Evolutionary conservation across 2,888 invertebrate species (phyloP).

Genomic region (Selenia dentaria): DNA sequence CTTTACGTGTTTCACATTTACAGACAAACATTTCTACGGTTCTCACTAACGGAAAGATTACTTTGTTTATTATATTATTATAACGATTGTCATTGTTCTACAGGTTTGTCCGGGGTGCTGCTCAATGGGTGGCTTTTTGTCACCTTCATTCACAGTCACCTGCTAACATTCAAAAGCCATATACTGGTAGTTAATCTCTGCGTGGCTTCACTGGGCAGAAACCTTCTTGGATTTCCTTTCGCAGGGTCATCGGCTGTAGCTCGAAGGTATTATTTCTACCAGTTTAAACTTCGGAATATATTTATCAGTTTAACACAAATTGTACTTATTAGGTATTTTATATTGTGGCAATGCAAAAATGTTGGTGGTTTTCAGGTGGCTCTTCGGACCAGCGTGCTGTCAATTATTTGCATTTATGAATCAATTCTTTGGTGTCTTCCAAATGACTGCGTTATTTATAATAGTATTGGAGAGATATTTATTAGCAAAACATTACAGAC

Average conservation of each 20-base stretch:
- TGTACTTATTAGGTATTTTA: no score
- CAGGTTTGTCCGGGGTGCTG: constrained; percentile 83
- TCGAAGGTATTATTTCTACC: constrained; percentile 64
- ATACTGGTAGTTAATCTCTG: constrained; percentile 81
- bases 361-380: constrained; percentile 77
- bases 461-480: constrained; percentile 80
- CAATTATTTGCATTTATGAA: constrained; percentile 82
- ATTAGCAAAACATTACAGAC: constrained; percentile 69
- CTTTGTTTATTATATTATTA: no score
- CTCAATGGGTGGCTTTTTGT: constrained; percentile 83
- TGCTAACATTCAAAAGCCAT: constrained; percentile 79
- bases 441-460: constrained; percentile 76
- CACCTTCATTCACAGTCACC: constrained; percentile 82
- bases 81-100: no score
- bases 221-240: constrained; percentile 81
- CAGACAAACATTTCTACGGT: no score
- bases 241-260: constrained; percentile 80
- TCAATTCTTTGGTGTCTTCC: constrained; percentile 81
- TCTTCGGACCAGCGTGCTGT: constrained; percentile 81
- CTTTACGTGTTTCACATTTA: no score
- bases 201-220: constrained; percentile 78
- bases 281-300: no score
- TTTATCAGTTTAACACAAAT: no score
- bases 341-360: no score
- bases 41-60: no score